A percentile compares a stretch with the other conserved stretches of the same genome.
Conservation (phyloP, 2,888 invertebrate species). For the Stenodema calcarata region DNA sequence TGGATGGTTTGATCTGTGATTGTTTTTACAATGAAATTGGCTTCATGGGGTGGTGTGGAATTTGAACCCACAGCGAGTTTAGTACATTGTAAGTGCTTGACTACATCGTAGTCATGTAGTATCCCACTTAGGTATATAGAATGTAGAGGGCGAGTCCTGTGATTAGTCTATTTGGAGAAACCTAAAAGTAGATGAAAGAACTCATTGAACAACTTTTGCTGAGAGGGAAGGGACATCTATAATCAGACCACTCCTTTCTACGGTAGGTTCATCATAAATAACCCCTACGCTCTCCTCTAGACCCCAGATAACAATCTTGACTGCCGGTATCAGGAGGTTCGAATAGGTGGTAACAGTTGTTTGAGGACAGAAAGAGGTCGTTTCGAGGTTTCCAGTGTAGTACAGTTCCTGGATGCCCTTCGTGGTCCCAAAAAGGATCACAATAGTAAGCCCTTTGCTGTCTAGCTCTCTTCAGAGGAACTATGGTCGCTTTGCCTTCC, state of each 20-base stretch:
- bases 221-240: not conserved
- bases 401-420: not conserved
- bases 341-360: not conserved
- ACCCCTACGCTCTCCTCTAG: not conserved
- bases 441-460: not conserved
- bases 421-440: not conserved
- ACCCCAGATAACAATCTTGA: not conserved
- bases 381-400: not conserved
- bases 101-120: too few species aligned
- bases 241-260: not conserved
- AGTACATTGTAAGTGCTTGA: too few species aligned
- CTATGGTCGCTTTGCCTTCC: constrained; percentile 3
- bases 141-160: not conserved
- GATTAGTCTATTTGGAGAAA: not conserved
- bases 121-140: too few species aligned
- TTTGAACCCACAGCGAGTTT: too few species aligned
- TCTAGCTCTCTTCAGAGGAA: not conserved
- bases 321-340: not conserved
- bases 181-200: not conserved
- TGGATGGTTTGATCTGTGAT: too few species aligned
- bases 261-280: constrained; percentile 20
- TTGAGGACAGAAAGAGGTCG: not conserved
- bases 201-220: not conserved
- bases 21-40: too few species aligned
- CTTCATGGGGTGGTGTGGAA: too few species aligned